Conservation (phyloP, 2,797 vertebrate species). For the Threskiornis aethiopicus region DNA sequence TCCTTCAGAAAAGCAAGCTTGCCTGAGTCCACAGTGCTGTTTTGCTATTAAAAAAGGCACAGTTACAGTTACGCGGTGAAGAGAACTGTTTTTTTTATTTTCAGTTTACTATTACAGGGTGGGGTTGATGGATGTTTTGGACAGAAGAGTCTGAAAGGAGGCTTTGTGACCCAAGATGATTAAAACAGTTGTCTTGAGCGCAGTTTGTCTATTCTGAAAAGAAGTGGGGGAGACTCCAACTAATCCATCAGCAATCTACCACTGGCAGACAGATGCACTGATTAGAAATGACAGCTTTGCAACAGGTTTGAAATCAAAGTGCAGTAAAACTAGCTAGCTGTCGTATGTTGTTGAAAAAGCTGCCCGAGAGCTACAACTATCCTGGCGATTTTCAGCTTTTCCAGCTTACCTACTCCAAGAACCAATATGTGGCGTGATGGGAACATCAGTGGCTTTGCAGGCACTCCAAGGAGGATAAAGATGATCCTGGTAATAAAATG, state of each 20-base stretch:
- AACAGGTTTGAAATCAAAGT: neutral
- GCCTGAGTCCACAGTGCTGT: neutral
- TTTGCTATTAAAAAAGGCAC: neutral
- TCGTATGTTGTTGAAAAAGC: neutral
- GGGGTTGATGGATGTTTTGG: slow-evolving; percentile 7
- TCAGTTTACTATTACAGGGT: neutral
- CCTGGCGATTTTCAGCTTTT: neutral
- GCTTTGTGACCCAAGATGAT: slow-evolving; percentile 12
- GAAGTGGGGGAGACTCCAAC: neutral
- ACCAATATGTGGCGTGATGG: neutral
- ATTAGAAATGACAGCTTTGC: neutral
- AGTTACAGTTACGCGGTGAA: neutral
- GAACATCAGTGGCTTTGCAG: neutral
- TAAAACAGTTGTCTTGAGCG: slow-evolving; percentile 16
- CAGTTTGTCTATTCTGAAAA: neutral
- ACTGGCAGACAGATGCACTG: neutral
- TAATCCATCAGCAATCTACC: neutral
- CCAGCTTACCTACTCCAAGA: neutral
- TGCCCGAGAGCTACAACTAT: neutral
- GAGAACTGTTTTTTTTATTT: neutral
- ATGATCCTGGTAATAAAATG: neutral
- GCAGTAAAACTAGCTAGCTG: neutral
- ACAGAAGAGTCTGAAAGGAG: slow-evolving; percentile 12
- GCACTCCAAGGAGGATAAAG: neutral
- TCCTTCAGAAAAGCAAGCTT: neutral